These are phyloP conservation scores for Desmophyllum pertusum DNA, from an alignment of 92 coral and sea anemone genomes.

Conservation along the genomic window DNA sequence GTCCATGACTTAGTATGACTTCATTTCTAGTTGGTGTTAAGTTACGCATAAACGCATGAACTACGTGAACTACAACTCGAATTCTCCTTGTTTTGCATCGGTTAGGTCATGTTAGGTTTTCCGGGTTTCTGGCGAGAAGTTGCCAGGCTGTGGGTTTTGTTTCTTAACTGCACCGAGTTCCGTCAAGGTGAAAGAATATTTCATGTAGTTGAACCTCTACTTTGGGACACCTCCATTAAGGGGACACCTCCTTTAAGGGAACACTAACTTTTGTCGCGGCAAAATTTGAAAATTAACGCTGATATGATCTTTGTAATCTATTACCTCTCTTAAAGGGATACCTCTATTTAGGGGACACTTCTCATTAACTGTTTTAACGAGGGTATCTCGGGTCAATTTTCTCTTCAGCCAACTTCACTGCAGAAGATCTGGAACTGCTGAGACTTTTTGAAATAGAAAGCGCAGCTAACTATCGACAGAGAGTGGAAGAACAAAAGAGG, in stretches of 20 bases:
- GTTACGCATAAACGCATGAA: not conserved
- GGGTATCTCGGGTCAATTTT: not conserved
- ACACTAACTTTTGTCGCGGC: too few species aligned
- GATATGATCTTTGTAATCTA: too few species aligned
- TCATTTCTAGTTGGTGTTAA: not conserved
- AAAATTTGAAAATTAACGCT: too few species aligned
- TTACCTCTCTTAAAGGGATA: too few species aligned
- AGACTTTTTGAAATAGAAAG: conserved; percentile 57
- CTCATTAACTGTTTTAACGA: not conserved
- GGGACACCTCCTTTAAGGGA: too few species aligned
- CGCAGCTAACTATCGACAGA: conserved; percentile 45
- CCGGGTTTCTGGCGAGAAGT: not conserved
- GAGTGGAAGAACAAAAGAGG: conserved; percentile 50
- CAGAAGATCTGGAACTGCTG: conserved; percentile 54
- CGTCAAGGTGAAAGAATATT: too few species aligned
- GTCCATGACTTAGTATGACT: too few species aligned
- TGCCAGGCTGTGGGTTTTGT: too few species aligned
- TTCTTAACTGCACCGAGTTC: too few species aligned
- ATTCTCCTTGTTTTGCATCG: not conserved
- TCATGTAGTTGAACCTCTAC: too few species aligned
- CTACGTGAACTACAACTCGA: not conserved
- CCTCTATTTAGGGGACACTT: too few species aligned
- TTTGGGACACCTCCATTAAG: too few species aligned
- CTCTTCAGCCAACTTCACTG: conserved; percentile 49
- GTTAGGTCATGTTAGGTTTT: not conserved